These are phyloP conservation scores for Lonchura striata DNA, from an alignment of 2,113 vertebrate species.

Conservation along the genomic window DNA sequence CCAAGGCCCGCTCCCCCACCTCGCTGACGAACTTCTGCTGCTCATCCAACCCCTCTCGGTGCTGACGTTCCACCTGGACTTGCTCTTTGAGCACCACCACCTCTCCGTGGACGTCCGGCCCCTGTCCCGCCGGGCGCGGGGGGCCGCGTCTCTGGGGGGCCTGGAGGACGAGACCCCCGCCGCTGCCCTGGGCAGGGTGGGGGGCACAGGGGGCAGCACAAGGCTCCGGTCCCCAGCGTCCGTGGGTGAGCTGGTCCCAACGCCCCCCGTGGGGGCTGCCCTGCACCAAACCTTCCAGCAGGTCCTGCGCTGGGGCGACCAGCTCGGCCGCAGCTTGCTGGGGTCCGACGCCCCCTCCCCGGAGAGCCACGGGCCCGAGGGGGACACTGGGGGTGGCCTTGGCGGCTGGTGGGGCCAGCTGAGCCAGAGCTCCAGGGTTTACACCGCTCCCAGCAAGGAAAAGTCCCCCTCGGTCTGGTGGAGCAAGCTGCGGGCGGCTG, in stretches of 20 bases:
- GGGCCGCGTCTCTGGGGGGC: neutral
- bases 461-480: constrained; percentile 56
- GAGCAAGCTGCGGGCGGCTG: neutral
- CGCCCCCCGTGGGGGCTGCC: constrained; percentile 75
- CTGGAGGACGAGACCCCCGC: constrained; percentile 14
- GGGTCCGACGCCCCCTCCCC: neutral
- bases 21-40: constrained; percentile 74
- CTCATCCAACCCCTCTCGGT: constrained; percentile 77
- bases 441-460: constrained; percentile 26
- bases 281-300: constrained; percentile 87
- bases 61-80: constrained; percentile 79
- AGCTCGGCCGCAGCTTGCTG: constrained; percentile 75
- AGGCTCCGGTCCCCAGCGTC: neutral
- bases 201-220: neutral
- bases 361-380: fast-evolving
- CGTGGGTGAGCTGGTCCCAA: constrained; percentile 18
- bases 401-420: constrained; percentile 74
- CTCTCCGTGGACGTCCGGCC: constrained; percentile 43
- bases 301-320: constrained; percentile 81
- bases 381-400: neutral
- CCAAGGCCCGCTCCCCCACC: constrained; percentile 58
- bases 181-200: constrained; percentile 46
- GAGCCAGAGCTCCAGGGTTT: constrained; percentile 68
- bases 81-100: constrained; percentile 80
- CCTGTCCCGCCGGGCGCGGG: neutral